Percentiles rank a stretch among this genome's conserved stretches.
phyloP scores from a whole-genome alignment of 2,888 invertebrate genomes.

The Tenthredo amoena region DNA sequence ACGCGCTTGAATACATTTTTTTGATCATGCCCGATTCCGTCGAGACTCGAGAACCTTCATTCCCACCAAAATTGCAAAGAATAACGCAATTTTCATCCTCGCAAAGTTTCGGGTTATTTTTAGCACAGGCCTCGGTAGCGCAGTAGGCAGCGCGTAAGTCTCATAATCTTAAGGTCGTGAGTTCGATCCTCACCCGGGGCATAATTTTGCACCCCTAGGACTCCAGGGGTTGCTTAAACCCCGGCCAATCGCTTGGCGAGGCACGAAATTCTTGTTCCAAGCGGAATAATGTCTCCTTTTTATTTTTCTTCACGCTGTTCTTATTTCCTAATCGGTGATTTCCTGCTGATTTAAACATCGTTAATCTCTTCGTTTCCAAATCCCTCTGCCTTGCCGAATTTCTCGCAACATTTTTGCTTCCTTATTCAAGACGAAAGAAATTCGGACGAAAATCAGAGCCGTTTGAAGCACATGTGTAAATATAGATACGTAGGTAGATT shows the following conservation, averaged over 20 bases:
- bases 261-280: background rate
- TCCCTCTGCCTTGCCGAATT: background rate
- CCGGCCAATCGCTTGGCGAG: background rate
- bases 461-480: background rate
- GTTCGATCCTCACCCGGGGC: constrained; percentile 97
- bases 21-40: background rate
- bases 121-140: constrained; percentile 85
- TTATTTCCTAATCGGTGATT: background rate
- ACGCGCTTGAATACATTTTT: background rate
- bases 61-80: background rate
- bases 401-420: background rate
- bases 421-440: background rate
- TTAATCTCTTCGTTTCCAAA: background rate
- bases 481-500: background rate
- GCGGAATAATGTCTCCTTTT: background rate
- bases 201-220: constrained; percentile 73
- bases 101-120: background rate
- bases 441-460: background rate
- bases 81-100: background rate
- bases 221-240: background rate
- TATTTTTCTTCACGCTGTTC: background rate
- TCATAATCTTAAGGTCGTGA: constrained; percentile 97
- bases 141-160: constrained; percentile 95
- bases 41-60: background rate
- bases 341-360: background rate